phyloP scores from a whole-genome alignment of 1,140 invertebrate genomes.

The Amphibalanus amphitrite region DNA sequence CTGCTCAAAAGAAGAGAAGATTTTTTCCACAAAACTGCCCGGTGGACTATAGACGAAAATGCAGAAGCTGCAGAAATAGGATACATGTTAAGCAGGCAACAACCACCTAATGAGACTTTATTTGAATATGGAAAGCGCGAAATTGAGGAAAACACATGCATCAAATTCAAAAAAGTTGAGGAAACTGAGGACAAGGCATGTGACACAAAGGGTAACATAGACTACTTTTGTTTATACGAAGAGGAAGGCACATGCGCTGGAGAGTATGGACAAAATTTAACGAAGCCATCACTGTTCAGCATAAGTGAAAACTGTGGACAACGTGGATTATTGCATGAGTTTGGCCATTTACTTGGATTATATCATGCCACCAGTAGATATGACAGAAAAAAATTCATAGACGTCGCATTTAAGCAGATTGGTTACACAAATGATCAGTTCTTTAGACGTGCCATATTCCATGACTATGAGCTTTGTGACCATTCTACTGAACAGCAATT shows the following conservation, averaged over 20 bases:
- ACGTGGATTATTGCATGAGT: neutral
- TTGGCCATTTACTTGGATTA: neutral
- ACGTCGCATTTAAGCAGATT: neutral
- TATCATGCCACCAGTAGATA: neutral
- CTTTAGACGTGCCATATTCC: neutral
- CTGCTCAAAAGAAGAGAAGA: neutral
- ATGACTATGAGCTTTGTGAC: neutral
- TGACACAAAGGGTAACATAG: neutral
- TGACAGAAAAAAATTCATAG: neutral
- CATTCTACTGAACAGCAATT: neutral
- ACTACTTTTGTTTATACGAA: neutral
- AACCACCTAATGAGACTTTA: neutral
- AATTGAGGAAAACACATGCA: neutral
- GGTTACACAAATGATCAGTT: neutral
- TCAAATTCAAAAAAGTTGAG: neutral
- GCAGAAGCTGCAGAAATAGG: neutral
- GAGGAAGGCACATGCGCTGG: neutral
- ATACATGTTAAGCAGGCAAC: neutral
- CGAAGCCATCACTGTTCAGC: neutral
- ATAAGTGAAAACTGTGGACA: neutral
- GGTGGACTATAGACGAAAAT: neutral
- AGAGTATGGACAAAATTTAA: neutral
- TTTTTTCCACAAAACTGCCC: neutral
- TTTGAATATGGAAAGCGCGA: neutral
- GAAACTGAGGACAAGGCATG: neutral